Base-by-base conservation (phyloP, 1,140 invertebrate species). In the Bombus huntii region DNA sequence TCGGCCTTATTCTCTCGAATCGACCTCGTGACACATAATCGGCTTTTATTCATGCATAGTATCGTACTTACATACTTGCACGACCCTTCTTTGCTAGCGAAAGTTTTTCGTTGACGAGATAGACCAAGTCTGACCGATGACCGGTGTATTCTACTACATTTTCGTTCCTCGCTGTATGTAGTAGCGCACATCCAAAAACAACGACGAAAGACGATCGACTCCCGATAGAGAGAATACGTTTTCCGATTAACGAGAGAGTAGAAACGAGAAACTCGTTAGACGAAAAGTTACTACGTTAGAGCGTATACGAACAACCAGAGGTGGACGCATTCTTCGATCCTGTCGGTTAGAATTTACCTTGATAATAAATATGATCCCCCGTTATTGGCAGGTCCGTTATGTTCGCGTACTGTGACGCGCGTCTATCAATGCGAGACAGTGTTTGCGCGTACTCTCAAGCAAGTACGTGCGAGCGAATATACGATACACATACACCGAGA, bases 311-410 rank as follows among this genome's bases (percentile, higher is more conserved):
- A 25, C 0, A 34, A 72, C n/a, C 53, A 25, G 25, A 83, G 65
- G 37, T 62, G 28, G 31, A 74, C 44, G 18, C 37, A 42, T 37
- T 70, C 68, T n/a, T 22, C 28, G 42, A 8, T 71, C 57, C 70
- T 88, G 57, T 78, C 42, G 18, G 13, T 31, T 37, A 59, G 66
- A n/a, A 81, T 78, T 88, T 47, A 42, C 62, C 53, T 74, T 62
- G 78, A 75, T 77, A 62, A 86, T 86, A 89, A 89, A 87, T 76
- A 70, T 44, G 79, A 76, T 81, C 77, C 81, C n/a, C 37, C 68
- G 76, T 81, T 86, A 65, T 47, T 65, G 83, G 53, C 68, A 72
- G 77, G 73, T 65, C 73, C 81, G 78, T 84, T 88, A 88, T 47
- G n/a, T 44, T 76, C 76, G 44, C 34, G 68, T 77, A 73, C 47